Base-by-base conservation (phyloP, 2,797 vertebrate species). In the Sebastes taczanowskii region DNA sequence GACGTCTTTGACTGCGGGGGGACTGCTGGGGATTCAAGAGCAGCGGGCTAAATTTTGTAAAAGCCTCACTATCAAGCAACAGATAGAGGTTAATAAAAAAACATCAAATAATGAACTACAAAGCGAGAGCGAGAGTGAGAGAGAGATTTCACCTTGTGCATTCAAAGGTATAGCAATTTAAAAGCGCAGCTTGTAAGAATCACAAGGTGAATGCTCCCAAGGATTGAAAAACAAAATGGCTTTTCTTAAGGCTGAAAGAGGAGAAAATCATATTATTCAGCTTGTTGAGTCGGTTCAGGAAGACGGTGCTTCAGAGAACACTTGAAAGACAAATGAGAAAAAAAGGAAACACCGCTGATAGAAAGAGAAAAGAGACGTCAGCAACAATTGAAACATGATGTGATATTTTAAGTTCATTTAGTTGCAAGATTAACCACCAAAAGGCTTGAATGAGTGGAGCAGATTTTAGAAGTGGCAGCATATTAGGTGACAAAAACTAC, bases 141-240 rank as follows among this genome's bases (percentile, higher is more conserved):
- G 55, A 71, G 3, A 75, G 58, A 67, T 58, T 46, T 74, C 29
- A 38, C 62, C 34, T 34, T 10, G 49, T 35, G 46, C 13, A 0
- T 78, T 89, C 71, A 80, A 63, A 84, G 23, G 32, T 73, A 60
- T 32, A 49, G 38, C n/a, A 9, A 73, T 87, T 88, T 74, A 77
- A 87, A 85, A 89, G 69, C 20, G 20, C 77, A 74, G 56, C 72
- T 80, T 85, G 34, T 59, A 73, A 53, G 55, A 82, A 75, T 79
- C 77, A 82, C 8, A 84, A 85, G 81, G 77, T 83, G 70, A 81
- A 67, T 25, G 30, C 64, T 85, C 63, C n/a, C 25, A 67, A 74
- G 80, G 16, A 80, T 59, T 71, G 60, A 63, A 83, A 59, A 66
- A 81, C 76, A 82, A 80, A 84, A 85, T 77, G 27, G 22, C 23